These are phyloP conservation scores for Agrotis puta DNA, from an alignment of 2,888 invertebrate species.

Conservation along the genomic window DNA sequence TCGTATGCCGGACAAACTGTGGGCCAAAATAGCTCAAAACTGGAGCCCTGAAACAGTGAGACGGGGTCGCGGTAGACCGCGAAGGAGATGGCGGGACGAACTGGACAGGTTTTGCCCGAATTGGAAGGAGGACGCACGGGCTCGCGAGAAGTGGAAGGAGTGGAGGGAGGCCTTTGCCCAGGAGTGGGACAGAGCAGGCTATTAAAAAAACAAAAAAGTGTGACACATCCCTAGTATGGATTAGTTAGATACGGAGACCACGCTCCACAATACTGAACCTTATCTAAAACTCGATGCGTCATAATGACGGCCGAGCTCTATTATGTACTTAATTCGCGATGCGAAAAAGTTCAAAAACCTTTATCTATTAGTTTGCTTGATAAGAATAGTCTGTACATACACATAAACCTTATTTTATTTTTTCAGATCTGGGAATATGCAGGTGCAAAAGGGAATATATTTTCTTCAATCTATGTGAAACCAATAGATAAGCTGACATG, in stretches of 20 bases:
- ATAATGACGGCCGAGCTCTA: slow-evolving; percentile 3
- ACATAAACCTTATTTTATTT: background rate
- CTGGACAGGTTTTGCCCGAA: too few species aligned
- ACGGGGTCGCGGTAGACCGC: too few species aligned
- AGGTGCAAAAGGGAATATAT: slow-evolving; percentile 92
- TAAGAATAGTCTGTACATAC: background rate
- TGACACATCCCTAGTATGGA: background rate
- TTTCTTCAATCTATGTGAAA: slow-evolving; percentile 92
- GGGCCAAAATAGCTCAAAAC: too few species aligned
- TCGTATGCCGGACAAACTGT: too few species aligned
- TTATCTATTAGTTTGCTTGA: slow-evolving; percentile 1
- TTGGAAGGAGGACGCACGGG: too few species aligned
- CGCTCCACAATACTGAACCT: slow-evolving; percentile 1
- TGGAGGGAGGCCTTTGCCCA: too few species aligned
- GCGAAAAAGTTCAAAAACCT: slow-evolving; percentile 6
- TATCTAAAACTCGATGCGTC: slow-evolving; percentile 22
- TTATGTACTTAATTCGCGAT: slow-evolving; percentile 4
- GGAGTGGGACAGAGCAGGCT: too few species aligned
- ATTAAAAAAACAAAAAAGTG: too few species aligned
- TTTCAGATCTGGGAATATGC: slow-evolving; percentile 92
- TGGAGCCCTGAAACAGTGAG: too few species aligned
- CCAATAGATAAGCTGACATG: slow-evolving; percentile 83
- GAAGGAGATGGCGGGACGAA: too few species aligned
- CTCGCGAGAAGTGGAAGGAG: too few species aligned
- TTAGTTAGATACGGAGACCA: background rate